Base-by-base conservation (phyloP, 2,113 vertebrate species). In the Ranitomeya imitator region DNA sequence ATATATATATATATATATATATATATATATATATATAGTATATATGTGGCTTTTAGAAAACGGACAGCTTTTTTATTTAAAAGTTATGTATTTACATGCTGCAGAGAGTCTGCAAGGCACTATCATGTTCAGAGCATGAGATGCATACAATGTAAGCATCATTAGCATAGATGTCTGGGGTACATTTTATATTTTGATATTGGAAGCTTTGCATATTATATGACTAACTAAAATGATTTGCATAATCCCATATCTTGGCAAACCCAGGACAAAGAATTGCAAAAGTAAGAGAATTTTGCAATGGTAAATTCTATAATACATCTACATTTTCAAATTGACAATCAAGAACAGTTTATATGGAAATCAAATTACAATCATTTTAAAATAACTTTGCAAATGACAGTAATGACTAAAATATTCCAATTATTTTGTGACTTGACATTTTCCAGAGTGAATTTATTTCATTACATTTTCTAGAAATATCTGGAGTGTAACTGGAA, bases 221-320 rank as follows among this genome's bases (percentile, higher is more conserved):
- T 83, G 23, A 80, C 55, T 23, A 16, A 69, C 63, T 67, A 54
- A 13, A 51, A 67, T 21, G 15, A 67, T 69, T 83, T 83, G 63
- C 81, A 69, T 52, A 45, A 83, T 83, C 63, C 63, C 21, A 83
- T 55, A 69, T 69, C 3, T 83, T 80, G 10, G 13, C 18, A 80
- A 60, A 31, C 19, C 31, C 5, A 15, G 10, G 73, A 51, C 23
- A 73, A 67, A 67, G 65, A 67, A 23, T 23, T 23, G 21, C n/a
- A 67, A 4, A 31, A 26, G 23, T 14, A 71, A 71, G 13, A 71
- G 12, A 15, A 71, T 0, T 26, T 71, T 71, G 67, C 67, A 71
- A 71, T 67, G 67, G n/a, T 31, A 7, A 71, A 14, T 71, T 67
- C 10, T 67, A 11, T 23, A 12, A 23, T 67, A 12, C 3, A n/a